Percentiles rank a stretch among this genome's conserved stretches.
These are phyloP conservation scores for Atta cephalotes DNA, from an alignment of 1,140 invertebrate genomes.

Conservation along the genomic window DNA sequence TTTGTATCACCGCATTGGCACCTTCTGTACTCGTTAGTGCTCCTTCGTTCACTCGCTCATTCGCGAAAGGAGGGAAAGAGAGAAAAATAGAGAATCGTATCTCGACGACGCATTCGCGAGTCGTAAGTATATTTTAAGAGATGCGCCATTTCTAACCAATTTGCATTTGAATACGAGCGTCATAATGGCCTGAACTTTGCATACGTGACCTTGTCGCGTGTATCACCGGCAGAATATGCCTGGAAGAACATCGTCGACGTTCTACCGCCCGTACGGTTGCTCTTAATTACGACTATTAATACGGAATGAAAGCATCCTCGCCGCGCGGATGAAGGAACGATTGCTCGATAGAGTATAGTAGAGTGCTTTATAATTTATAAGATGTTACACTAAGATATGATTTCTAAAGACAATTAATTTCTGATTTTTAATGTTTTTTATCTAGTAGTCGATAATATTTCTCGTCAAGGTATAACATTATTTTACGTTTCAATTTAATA, in stretches of 20 bases:
- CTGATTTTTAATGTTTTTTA: not conserved
- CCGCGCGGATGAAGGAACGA: not conserved
- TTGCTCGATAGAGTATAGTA: not conserved
- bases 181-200: constrained; percentile 63
- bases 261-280: constrained; percentile 15
- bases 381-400: not conserved
- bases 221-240: constrained; percentile 40
- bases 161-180: constrained; percentile 63
- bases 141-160: constrained; percentile 48
- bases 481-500: constrained; percentile 15
- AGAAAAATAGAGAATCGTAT: not conserved
- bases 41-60: constrained; percentile 18
- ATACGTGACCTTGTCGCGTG: constrained; percentile 63
- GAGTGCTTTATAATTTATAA: constrained; percentile 20
- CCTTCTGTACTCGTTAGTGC: constrained; percentile 48
- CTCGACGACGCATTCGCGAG: constrained; percentile 46
- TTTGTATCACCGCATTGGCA: constrained; percentile 59
- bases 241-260: constrained; percentile 15
- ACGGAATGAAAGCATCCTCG: constrained; percentile 26
- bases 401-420: not conserved
- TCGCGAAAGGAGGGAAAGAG: not conserved
- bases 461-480: not conserved
- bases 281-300: constrained; percentile 64
- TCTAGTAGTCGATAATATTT: not conserved
- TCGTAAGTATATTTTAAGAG: constrained; percentile 59